Base-by-base conservation (phyloP, 2,888 invertebrate genomes). In the Trisateles emortualis region DNA sequence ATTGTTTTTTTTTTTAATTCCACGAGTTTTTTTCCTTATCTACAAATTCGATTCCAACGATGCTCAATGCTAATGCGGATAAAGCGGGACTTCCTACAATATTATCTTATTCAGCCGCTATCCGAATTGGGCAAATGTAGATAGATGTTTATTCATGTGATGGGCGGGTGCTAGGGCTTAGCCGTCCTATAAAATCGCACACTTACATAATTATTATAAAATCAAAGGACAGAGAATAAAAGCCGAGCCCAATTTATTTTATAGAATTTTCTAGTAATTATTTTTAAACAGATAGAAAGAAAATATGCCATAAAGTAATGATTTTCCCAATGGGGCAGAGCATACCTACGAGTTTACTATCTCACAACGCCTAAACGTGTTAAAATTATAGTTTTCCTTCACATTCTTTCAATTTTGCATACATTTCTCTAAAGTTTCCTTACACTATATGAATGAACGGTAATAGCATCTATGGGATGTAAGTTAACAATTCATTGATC, bases 401-500 rank as follows among this genome's bases (percentile, higher is more conserved):
- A n/a, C n/a, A n/a, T n/a, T 2, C 3, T 22, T 5, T 3, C 22
- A 22, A 22, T 22, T 22, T 3, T 22, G 5, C 5, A 22, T 22
- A 3, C 5, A 22, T 22, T 22, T 22, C 22, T 22, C 22, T 5
- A 5, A 22, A 22, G 22, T 22, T 22, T n/a, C n/a, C n/a, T n/a
- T n/a, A n/a, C n/a, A n/a, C n/a, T n/a, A n/a, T n/a, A 26, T 8
- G 26, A 26, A 26, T 26, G 9, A 8, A 4, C 1, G 1, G 3
- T 26, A 1, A 26, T 8, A 26, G 3, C 5, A 26, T 6, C 4
- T 8, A 26, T 26, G 2, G n/a, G n/a, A n/a, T 5, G 8, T 4
- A 35, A 42, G 24, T 51, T 51, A 46, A 36, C 16, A 41, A 26
- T 51, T 59, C 58, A 58, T 52, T 62, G 59, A 32, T 11, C 13